Conservation (phyloP, 2,797 vertebrate species). For the Poecilia gillii region DNA sequence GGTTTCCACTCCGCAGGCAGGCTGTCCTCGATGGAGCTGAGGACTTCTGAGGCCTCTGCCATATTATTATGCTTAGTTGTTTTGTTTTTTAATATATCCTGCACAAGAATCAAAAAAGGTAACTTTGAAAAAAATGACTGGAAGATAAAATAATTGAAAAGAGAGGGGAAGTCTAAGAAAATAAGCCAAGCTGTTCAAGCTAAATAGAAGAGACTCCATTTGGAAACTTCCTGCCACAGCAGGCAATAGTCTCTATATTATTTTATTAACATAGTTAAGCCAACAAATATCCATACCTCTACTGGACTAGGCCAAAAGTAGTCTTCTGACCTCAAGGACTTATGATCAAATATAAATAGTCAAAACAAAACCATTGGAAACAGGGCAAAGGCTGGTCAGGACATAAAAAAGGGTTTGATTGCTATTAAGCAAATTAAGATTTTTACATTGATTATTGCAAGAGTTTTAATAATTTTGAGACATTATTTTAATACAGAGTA, state of each 20-base stretch:
- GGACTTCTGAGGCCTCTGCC: slow-evolving; percentile 64
- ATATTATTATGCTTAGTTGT: slow-evolving; percentile 20
- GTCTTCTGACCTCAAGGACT: background rate
- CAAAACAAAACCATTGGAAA: background rate
- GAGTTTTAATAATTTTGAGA: background rate
- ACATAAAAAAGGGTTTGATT: background rate
- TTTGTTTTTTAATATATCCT: background rate
- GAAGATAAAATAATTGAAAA: background rate
- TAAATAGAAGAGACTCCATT: background rate
- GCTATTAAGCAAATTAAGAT: background rate
- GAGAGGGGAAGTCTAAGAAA: background rate
- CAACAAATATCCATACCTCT: background rate
- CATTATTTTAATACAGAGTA: background rate
- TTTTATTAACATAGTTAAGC: background rate
- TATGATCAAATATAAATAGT: background rate
- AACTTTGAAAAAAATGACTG: background rate
- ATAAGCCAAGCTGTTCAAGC: background rate
- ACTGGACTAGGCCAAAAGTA: background rate
- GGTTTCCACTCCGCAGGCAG: slow-evolving; percentile 56
- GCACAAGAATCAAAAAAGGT: background rate
- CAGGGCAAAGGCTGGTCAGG: background rate
- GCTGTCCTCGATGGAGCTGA: slow-evolving; percentile 36
- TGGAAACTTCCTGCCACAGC: background rate
- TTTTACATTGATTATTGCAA: background rate
- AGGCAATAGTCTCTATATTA: background rate